These are phyloP conservation scores for Acrobasis consociella DNA, from an alignment of 2,888 invertebrate genomes.

Conservation along the genomic window DNA sequence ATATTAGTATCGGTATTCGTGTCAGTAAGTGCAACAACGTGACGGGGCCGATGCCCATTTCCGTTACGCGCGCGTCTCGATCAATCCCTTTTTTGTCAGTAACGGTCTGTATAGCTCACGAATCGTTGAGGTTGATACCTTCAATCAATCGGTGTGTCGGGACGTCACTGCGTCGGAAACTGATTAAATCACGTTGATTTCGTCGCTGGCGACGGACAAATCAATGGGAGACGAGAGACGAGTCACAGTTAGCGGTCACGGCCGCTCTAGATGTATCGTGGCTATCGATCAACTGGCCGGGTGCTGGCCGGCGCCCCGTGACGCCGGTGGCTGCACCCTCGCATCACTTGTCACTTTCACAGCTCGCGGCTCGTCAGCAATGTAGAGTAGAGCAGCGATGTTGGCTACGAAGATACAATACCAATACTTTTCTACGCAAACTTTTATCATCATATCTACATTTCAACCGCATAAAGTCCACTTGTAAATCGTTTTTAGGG, in stretches of 20 bases:
- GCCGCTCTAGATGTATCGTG: constrained; percentile 60
- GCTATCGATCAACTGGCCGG: constrained; percentile 45
- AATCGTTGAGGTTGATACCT: constrained; percentile 77
- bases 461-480: too few relatives aligned
- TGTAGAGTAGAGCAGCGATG: too few relatives aligned
- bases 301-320: neutral
- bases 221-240: constrained; percentile 60
- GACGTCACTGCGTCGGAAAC: constrained; percentile 66
- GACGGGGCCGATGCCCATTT: constrained; percentile 73
- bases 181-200: constrained; percentile 80
- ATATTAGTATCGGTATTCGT: constrained; percentile 73
- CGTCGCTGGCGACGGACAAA: constrained; percentile 61
- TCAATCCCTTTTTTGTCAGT: constrained; percentile 77
- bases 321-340: neutral
- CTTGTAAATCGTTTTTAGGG: too few relatives aligned
- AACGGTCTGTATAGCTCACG: constrained; percentile 76
- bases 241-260: constrained; percentile 70
- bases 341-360: constrained; percentile 1
- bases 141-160: constrained; percentile 72
- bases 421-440: too few relatives aligned
- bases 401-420: too few relatives aligned
- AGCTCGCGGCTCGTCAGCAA: neutral
- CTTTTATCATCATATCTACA: too few relatives aligned
- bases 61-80: constrained; percentile 76
- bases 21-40: constrained; percentile 62